Conservation (phyloP, 2,797 vertebrate genomes). For the Sebastolobus altivelis region DNA sequence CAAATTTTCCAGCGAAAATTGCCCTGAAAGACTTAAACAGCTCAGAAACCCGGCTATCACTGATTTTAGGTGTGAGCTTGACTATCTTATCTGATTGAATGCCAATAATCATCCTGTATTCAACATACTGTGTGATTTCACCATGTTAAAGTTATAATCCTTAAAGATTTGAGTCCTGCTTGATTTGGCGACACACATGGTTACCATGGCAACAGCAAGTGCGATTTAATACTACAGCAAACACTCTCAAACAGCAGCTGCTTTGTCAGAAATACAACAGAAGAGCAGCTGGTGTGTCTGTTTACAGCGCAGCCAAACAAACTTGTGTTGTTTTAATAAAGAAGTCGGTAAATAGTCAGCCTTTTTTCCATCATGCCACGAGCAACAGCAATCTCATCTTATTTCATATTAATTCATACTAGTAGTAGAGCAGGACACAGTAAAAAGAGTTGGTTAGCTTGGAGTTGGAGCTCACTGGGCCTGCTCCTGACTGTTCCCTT, state of each 20-base stretch:
- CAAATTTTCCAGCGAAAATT: neutral
- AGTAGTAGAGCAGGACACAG: neutral
- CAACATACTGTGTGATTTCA: neutral
- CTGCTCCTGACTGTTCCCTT: neutral
- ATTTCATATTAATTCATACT: neutral
- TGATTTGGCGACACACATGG: neutral
- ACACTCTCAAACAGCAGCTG: neutral
- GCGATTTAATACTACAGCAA: neutral
- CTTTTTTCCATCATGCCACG: neutral
- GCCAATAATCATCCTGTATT: neutral
- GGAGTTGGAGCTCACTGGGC: neutral
- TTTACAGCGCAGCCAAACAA: neutral
- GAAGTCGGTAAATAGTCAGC: neutral
- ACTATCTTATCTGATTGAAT: neutral
- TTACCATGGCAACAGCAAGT: neutral
- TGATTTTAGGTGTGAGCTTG: neutral
- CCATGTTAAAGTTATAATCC: neutral
- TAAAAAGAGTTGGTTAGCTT: neutral
- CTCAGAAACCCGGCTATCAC: neutral
- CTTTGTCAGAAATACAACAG: conserved; percentile 8
- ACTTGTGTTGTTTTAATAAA: conserved; percentile 6
- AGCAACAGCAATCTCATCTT: neutral
- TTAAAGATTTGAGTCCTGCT: neutral
- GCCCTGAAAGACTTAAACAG: neutral
- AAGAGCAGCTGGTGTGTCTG: conserved; percentile 5